Percentiles rank a stretch among this genome's conserved stretches.
Evolutionary conservation across 1,140 invertebrate genomes (phyloP).

Genomic region (Chironomus striatipennis): DNA sequence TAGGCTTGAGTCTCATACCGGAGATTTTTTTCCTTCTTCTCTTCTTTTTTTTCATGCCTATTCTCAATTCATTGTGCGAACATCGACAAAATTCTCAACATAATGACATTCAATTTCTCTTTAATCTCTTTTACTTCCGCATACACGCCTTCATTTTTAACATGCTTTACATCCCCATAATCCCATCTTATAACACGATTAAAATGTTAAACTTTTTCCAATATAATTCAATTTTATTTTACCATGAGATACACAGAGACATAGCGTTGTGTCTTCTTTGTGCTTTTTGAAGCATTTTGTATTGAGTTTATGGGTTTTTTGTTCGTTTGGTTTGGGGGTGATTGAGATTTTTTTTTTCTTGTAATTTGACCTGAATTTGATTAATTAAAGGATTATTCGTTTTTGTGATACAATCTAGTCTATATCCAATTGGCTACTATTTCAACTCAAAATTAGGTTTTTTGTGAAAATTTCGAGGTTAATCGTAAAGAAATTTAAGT

Average conservation of each 20-base stretch:
- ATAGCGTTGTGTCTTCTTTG: no score
- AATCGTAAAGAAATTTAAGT: no score
- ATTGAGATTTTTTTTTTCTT: no score
- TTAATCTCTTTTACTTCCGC: constrained; percentile 21
- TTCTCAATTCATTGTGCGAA: background rate
- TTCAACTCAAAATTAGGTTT: no score
- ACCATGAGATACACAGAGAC: background rate
- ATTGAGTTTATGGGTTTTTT: background rate
- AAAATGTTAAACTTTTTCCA: constrained; percentile 22
- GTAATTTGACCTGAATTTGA: no score
- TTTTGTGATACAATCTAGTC: no score
- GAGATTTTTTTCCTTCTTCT: background rate
- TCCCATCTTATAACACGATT: constrained; percentile 22
- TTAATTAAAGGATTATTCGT: no score
- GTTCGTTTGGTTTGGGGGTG: no score
- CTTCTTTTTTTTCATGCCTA: background rate
- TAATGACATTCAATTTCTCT: constrained; percentile 23
- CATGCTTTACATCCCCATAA: constrained; percentile 17
- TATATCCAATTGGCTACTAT: no score
- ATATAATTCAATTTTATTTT: constrained; percentile 17
- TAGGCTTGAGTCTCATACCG: background rate
- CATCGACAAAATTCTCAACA: background rate
- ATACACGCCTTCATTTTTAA: constrained; percentile 13
- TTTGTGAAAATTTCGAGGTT: no score
- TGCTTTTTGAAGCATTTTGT: background rate